phyloP scores from a whole-genome alignment of 2,797 vertebrate genomes.

The Bryconaethiops microstoma region DNA sequence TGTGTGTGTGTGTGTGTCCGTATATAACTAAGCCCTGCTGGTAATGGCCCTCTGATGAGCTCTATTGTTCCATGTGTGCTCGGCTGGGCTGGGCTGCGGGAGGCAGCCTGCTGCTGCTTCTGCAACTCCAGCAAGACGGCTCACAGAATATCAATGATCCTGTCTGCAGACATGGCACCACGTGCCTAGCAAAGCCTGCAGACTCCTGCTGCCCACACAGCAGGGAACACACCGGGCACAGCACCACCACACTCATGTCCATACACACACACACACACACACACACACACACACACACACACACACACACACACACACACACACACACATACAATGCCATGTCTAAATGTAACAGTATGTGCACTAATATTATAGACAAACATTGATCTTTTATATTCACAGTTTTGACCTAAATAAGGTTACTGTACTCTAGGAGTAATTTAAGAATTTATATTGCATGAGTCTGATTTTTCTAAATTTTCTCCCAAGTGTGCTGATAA shows the following conservation, averaged over 20 bases:
- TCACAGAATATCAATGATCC: slow-evolving; percentile 80
- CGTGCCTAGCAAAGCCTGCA: slow-evolving; percentile 62
- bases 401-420: neutral
- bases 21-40: slow-evolving; percentile 65
- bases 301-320: no score
- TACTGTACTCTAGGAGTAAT: neutral
- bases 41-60: slow-evolving; percentile 73
- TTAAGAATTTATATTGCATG: neutral
- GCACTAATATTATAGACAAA: neutral
- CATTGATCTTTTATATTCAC: neutral
- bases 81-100: slow-evolving; percentile 41
- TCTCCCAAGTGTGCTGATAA: neutral
- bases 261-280: slow-evolving; percentile 21
- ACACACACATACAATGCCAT: no score
- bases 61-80: slow-evolving; percentile 71
- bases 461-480: neutral
- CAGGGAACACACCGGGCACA: slow-evolving; percentile 44
- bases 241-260: slow-evolving; percentile 6
- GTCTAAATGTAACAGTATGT: neutral
- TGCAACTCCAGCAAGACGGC: slow-evolving; percentile 63
- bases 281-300: no score
- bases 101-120: slow-evolving; percentile 48
- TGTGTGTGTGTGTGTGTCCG: slow-evolving; percentile 37
- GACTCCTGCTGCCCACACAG: slow-evolving; percentile 68
- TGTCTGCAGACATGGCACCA: slow-evolving; percentile 70